Evolutionary conservation across 2,888 invertebrate genomes (phyloP).

Genomic region (Plagiodera versicolora): DNA sequence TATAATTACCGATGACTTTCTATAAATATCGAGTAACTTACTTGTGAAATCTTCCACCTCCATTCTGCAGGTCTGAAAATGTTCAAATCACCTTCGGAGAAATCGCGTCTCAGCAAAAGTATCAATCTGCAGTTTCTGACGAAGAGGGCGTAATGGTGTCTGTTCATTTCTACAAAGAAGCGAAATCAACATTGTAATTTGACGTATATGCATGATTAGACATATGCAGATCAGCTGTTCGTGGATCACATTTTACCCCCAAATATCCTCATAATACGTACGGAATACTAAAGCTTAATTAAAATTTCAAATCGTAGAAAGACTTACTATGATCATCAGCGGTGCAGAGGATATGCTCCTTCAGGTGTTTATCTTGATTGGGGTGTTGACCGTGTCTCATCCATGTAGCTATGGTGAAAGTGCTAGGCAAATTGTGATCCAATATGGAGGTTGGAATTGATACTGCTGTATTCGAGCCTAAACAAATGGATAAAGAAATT

Average conservation of each 20-base stretch:
- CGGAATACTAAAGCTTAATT: no score
- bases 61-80: conserved; percentile 98
- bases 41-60: conserved; percentile 95
- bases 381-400: conserved; percentile 86
- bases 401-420: conserved; percentile 93
- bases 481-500: not conserved
- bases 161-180: conserved; percentile 84
- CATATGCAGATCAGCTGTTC: not conserved
- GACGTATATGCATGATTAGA: not conserved
- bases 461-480: conserved; percentile 73
- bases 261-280: no score
- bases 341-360: conserved; percentile 95
- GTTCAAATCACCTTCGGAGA: conserved; percentile 88
- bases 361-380: conserved; percentile 83
- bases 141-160: conserved; percentile 97
- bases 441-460: conserved; percentile 77
- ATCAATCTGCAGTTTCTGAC: conserved; percentile 96
- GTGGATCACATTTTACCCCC: no score
- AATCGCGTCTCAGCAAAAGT: conserved; percentile 84
- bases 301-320: no score
- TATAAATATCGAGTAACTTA: conserved; percentile 45
- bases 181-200: no score
- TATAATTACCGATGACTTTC: not conserved
- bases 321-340: conserved; percentile 95
- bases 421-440: conserved; percentile 74